Evolutionary conservation across 2,113 vertebrate genomes (phyloP).

Genomic region (Cyprinodon variegatus): DNA sequence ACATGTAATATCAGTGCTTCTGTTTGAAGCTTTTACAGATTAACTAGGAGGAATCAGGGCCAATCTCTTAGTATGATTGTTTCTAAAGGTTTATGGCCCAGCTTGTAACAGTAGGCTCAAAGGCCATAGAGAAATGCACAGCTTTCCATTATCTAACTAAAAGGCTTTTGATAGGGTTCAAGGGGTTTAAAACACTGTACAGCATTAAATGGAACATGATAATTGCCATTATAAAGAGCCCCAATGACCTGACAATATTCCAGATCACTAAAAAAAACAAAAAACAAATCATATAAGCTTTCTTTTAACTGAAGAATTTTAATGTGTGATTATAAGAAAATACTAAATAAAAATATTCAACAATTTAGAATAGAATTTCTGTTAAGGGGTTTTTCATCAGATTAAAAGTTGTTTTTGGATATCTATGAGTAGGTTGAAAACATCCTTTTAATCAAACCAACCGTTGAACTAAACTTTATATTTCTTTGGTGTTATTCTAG

Average conservation of each 20-base stretch:
- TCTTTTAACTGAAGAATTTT: too few relatives aligned
- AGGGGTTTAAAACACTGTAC: not conserved
- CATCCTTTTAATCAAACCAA: not conserved
- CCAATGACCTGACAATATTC: too few relatives aligned
- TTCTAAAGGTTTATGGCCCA: constrained; percentile 28
- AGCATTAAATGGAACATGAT: not conserved
- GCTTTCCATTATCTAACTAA: constrained; percentile 39
- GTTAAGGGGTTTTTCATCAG: too few relatives aligned
- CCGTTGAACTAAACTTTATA: not conserved
- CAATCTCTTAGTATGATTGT: constrained; percentile 29
- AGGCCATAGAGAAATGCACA: constrained; percentile 35
- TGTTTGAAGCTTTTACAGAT: not conserved
- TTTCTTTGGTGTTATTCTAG: not conserved
- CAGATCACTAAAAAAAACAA: too few relatives aligned
- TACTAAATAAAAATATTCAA: too few relatives aligned
- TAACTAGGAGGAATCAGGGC: not conserved
- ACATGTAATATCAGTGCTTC: not conserved
- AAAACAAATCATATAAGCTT: too few relatives aligned
- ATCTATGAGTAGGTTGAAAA: not conserved
- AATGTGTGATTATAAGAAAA: too few relatives aligned
- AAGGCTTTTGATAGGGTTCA: constrained; percentile 54
- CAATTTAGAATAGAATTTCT: too few relatives aligned
- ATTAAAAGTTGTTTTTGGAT: too few relatives aligned
- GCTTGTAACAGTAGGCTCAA: constrained; percentile 47
- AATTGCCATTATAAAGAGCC: too few relatives aligned